These are phyloP conservation scores for Clarias macrocephalus DNA, from an alignment of 2,113 vertebrate genomes.

Conservation along the genomic window DNA sequence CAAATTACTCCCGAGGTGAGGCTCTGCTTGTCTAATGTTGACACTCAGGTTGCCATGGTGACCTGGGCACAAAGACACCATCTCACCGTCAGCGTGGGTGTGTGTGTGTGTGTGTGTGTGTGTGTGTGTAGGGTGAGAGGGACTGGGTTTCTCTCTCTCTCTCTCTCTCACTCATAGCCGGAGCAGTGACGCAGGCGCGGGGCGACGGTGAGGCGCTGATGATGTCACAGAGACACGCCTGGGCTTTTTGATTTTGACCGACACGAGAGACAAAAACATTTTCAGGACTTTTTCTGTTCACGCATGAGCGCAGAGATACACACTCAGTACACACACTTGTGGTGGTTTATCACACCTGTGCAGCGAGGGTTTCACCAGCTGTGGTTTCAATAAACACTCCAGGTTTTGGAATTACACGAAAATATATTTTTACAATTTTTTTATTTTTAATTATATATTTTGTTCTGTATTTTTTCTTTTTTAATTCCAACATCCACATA, in stretches of 20 bases:
- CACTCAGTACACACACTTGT: not conserved
- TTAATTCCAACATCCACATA: not conserved
- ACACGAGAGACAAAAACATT: not conserved
- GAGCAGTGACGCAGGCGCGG: constrained; percentile 39
- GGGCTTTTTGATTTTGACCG: not conserved
- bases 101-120: constrained; percentile 16
- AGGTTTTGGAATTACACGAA: not conserved
- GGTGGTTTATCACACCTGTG: not conserved
- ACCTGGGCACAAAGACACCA: constrained; percentile 32
- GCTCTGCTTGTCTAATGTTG: constrained; percentile 42
- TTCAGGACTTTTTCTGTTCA: constrained; percentile 5
- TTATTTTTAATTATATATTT: too few species aligned
- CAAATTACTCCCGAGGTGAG: constrained; percentile 10
- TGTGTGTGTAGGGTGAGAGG: not conserved
- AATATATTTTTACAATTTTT: not conserved
- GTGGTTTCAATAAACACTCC: not conserved
- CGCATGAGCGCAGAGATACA: not conserved
- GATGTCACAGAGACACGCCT: constrained; percentile 41
- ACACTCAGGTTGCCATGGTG: constrained; percentile 30
- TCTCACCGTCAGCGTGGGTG: constrained; percentile 25
- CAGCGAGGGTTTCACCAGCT: not conserved
- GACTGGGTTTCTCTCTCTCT: not conserved
- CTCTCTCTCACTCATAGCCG: constrained; percentile 28
- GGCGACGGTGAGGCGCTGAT: constrained; percentile 3
- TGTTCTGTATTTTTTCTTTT: too few species aligned